A percentile compares a stretch with the other conserved stretches of the same genome.
These are phyloP conservation scores for Acholoe squamosa DNA, from an alignment of 2,888 invertebrate species.

Conservation along the genomic window DNA sequence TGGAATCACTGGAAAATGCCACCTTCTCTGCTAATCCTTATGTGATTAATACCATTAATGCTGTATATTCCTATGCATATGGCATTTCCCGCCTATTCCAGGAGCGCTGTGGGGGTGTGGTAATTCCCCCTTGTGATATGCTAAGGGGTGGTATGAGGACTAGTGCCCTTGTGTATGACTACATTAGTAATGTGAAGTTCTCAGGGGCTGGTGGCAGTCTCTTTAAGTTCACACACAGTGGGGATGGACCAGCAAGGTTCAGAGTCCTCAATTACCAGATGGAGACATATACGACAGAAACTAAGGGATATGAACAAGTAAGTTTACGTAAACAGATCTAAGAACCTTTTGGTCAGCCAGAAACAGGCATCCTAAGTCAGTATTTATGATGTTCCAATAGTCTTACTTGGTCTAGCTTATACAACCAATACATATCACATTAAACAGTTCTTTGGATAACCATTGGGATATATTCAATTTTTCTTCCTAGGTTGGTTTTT, in stretches of 20 bases:
- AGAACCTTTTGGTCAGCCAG: too few relatives aligned
- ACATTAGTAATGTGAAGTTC: conserved; percentile 57
- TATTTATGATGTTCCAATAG: too few relatives aligned
- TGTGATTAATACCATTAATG: conserved; percentile 75
- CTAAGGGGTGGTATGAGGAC: conserved; percentile 3
- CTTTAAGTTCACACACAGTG: conserved; percentile 28
- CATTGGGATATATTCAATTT: not conserved
- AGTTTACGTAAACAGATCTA: not conserved
- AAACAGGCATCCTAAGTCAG: too few relatives aligned
- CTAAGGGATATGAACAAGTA: conserved; percentile 20
- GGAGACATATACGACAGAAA: not conserved
- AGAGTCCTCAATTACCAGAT: conserved; percentile 59
- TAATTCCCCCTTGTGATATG: conserved; percentile 60
- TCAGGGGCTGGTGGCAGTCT: conserved; percentile 59
- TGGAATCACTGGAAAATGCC: conserved; percentile 49
- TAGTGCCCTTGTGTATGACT: conserved; percentile 57
- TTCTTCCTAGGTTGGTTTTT: conserved; percentile 38
- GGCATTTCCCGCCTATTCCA: conserved; percentile 72
- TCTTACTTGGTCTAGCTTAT: too few relatives aligned
- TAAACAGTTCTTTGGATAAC: too few relatives aligned
- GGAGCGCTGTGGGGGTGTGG: conserved; percentile 70
- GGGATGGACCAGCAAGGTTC: conserved; percentile 46
- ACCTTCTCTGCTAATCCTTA: conserved; percentile 41
- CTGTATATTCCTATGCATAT: conserved; percentile 74
- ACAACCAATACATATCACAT: too few relatives aligned